phyloP scores from a whole-genome alignment of 2,888 invertebrate species.

The Eueremaeus valkanovi region DNA sequence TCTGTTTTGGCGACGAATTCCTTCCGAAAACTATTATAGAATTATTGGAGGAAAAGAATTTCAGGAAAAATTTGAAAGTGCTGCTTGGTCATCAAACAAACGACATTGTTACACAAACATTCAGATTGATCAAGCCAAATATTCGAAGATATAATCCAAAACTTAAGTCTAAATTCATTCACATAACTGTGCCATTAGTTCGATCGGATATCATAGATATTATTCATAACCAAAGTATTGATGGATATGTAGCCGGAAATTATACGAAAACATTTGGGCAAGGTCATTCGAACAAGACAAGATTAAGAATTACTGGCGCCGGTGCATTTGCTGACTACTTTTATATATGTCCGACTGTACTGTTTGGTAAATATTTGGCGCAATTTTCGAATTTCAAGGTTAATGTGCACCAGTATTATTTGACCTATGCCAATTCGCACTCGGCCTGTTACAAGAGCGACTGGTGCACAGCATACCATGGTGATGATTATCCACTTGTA shows the following conservation, averaged over 20 bases:
- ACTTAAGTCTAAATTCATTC: background rate
- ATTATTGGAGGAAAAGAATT: background rate
- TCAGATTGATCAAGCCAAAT: background rate
- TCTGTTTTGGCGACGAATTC: background rate
- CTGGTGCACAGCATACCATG: background rate
- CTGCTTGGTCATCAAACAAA: constrained; percentile 7
- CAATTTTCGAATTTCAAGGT: background rate
- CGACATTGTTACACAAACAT: too few species aligned
- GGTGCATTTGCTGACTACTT: background rate
- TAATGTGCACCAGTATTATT: background rate
- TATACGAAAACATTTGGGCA: constrained; percentile 16
- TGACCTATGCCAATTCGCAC: background rate
- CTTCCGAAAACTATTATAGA: background rate
- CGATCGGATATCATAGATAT: background rate
- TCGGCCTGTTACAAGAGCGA: background rate
- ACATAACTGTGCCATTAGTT: background rate
- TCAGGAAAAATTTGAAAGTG: background rate
- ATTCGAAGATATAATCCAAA: background rate
- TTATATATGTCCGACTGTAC: background rate
- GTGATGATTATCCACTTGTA: background rate
- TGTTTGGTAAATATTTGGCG: background rate
- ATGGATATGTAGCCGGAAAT: background rate
- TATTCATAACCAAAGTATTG: background rate
- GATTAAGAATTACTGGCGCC: background rate
- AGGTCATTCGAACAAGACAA: background rate